Conservation (phyloP, 2,888 invertebrate species). For the Drosophila sordidapex region DNA sequence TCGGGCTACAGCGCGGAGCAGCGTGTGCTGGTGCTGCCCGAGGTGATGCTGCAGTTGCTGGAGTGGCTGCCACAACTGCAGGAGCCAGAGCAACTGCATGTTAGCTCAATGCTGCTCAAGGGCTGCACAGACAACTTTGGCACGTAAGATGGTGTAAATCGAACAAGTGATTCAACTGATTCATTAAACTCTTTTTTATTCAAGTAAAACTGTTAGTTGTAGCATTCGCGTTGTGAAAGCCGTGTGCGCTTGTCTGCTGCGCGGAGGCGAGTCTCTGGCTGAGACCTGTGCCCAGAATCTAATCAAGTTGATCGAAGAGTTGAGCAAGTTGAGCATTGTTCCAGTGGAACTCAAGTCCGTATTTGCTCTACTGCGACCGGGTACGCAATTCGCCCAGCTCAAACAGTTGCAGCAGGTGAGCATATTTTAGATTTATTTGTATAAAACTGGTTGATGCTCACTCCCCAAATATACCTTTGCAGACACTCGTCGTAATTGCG, state of each 20-base stretch:
- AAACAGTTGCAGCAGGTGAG: slow-evolving; percentile 83
- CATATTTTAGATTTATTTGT: slow-evolving; percentile 8
- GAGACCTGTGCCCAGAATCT: slow-evolving; percentile 85
- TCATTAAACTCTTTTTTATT: slow-evolving; percentile 46
- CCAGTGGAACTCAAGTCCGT: slow-evolving; percentile 87
- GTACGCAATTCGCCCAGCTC: slow-evolving; percentile 79
- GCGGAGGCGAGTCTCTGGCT: slow-evolving; percentile 83
- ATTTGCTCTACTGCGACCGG: slow-evolving; percentile 83
- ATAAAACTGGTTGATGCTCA: not conserved
- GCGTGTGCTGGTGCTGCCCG: slow-evolving; percentile 83
- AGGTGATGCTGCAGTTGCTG: slow-evolving; percentile 86
- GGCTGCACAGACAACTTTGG: slow-evolving; percentile 86
- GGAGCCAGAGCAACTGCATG: slow-evolving; percentile 84
- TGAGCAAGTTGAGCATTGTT: slow-evolving; percentile 87
- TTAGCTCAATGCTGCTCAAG: slow-evolving; percentile 83
- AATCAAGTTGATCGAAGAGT: slow-evolving; percentile 86
- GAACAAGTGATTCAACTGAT: too few relatives aligned
- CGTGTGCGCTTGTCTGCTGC: slow-evolving; percentile 85
- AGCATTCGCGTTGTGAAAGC: slow-evolving; percentile 85
- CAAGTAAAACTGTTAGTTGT: slow-evolving; percentile 86
- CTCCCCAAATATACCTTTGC: slow-evolving; percentile 8
- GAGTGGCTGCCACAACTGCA: slow-evolving; percentile 86
- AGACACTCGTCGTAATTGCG: slow-evolving; percentile 83
- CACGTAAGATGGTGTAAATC: slow-evolving; percentile 72
- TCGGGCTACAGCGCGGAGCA: slow-evolving; percentile 84